Base-by-base conservation (phyloP, 2,888 invertebrate genomes). In the Aromia moschata region DNA sequence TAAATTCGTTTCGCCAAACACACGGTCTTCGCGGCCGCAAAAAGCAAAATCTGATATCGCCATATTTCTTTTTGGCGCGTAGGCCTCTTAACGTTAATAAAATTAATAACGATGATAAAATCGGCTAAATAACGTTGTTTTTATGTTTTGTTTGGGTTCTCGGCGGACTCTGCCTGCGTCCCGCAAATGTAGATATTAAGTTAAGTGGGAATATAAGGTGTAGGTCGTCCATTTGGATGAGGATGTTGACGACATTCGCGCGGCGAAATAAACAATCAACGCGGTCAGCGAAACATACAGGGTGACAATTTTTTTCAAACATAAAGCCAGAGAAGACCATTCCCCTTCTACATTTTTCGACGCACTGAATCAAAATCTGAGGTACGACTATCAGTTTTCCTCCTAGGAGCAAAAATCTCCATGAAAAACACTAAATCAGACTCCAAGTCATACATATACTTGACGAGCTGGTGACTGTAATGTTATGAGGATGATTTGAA, bases 31-130 rank as follows among this genome's bases (percentile, higher is more conserved):
- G 56, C n/a, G 37, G 61, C 66, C 66, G 66, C 66, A 64, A 66
- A 66, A 62, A 66, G 66, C 66, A 64, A 56, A 66, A 66, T 64
- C 66, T 62, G 67, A 67, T 67, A 67, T 60, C 56, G 64, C 64
- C 47, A 65, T 67, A 67, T 58, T 58, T 67, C 64, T 67, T 67
- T 65, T 67, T 56, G 65, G 63, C 67, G 60, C 67, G 60, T 62
- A 60, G 62, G 62, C 58, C 64, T 56, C 40, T 62, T 57, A 60
- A 56, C 56, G 60, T 62, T 60, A 56, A 62, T 67, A 64, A 65
- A 67, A 67, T 67, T 67, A 67, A 67, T 67, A 67, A 59, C 57
- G 25, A 30, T 41, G 67, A 67, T 67, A 64, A 62, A 60, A 67
- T 65, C 64, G 58, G 36, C 41, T 63, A 61, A 63, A 63, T 63